Conservation (phyloP, 2,888 invertebrate species). For the Xestia xanthographa region DNA sequence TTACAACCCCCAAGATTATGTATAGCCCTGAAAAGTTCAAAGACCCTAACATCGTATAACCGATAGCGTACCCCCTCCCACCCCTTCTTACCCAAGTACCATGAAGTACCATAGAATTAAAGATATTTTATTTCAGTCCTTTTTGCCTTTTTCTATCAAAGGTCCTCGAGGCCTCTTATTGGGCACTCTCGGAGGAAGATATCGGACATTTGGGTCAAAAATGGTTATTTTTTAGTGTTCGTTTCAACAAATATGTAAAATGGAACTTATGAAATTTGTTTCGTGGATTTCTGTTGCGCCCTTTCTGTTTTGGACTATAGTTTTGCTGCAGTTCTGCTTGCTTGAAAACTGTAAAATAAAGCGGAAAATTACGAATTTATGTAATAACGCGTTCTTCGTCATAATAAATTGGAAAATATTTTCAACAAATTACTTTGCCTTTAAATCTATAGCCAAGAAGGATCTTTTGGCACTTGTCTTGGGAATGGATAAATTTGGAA, state of each 20-base stretch:
- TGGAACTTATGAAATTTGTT: conserved; percentile 14
- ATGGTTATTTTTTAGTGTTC: conserved; percentile 14
- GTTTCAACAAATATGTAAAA: conserved; percentile 33
- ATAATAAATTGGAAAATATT: background rate
- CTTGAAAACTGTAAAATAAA: background rate
- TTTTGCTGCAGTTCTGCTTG: background rate
- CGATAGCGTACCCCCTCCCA: background rate
- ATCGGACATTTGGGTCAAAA: conserved; percentile 41
- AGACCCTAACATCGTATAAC: conserved; percentile 11
- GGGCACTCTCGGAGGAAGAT: conserved; percentile 25
- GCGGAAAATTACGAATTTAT: background rate
- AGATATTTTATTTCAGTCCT: conserved; percentile 58
- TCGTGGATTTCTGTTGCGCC: background rate
- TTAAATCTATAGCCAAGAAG: background rate
- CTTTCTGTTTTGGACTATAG: background rate
- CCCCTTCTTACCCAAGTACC: conserved; percentile 24
- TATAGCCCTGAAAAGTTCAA: conserved; percentile 8
- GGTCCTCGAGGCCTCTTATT: conserved; percentile 46
- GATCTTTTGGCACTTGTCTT: background rate
- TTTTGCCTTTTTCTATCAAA: conserved; percentile 51
- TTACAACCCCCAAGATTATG: background rate
- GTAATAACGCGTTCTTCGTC: background rate
- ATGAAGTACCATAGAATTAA: conserved; percentile 44
- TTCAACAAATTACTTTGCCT: background rate
- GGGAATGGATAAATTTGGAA: background rate